These are phyloP conservation scores for Ceratina japonica DNA, from an alignment of 1,140 invertebrate species.

Conservation along the genomic window DNA sequence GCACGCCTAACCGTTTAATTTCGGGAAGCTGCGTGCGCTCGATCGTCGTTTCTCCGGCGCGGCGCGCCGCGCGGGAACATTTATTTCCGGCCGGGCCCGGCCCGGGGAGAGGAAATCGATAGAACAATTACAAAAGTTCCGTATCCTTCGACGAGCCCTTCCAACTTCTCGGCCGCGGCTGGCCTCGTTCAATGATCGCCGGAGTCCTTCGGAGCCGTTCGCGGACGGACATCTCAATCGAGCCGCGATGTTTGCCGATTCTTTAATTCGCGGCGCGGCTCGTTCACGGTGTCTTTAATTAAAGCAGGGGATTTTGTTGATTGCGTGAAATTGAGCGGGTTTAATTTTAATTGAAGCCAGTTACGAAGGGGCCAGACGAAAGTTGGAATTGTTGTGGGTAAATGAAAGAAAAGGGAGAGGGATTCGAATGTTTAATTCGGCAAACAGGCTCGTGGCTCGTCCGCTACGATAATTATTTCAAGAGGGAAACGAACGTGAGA, in stretches of 20 bases:
- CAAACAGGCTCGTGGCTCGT: no score
- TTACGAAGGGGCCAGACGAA: not conserved
- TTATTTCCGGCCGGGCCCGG: constrained; percentile 56
- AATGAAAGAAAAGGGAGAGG: not conserved
- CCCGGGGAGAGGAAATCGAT: constrained; percentile 39
- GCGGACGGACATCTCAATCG: not conserved
- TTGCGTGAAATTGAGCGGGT: constrained; percentile 7
- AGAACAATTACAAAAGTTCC: constrained; percentile 75
- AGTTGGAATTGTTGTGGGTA: not conserved
- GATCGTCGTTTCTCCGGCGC: constrained; percentile 29
- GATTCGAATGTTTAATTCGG: constrained; percentile 11
- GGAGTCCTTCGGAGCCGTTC: not conserved
- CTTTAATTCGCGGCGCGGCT: not conserved
- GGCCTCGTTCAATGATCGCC: constrained; percentile 6
- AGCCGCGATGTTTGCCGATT: not conserved
- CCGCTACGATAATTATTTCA: no score
- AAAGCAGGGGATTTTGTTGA: not conserved
- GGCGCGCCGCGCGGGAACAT: constrained; percentile 30
- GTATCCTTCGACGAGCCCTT: constrained; percentile 48
- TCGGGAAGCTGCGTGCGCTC: constrained; percentile 49
- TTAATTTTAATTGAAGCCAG: constrained; percentile 18
- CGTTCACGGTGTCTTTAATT: constrained; percentile 4
- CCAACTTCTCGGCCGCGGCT: constrained; percentile 3
- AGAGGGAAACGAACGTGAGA: no score
- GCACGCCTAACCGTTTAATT: constrained; percentile 70